Base-by-base conservation (phyloP, 1,140 invertebrate genomes). In the Maniola jurtina region DNA sequence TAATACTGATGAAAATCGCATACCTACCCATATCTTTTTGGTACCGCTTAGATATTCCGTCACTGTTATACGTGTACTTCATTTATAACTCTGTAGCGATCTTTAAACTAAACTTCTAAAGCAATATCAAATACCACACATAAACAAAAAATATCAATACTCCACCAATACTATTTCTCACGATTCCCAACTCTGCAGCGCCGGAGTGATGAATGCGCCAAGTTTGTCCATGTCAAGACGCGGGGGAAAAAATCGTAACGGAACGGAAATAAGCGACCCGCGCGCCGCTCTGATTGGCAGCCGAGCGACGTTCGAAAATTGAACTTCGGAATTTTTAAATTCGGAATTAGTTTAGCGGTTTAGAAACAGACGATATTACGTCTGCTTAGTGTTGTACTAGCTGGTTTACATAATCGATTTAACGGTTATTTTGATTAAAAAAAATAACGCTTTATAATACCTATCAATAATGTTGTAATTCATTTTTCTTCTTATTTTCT, bases 201-300 rank as follows among this genome's bases (percentile, higher is more conserved):
- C 61, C 65, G 50, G 63, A 71, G 80, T 86, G 82, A 88, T 84
- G 81, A 77, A 86, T 88, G 81, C 79, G 74, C 73, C 75, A 71
- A 84, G 81, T 88, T 88, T 84, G 81, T 86, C 76, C 72, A 65
- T 74, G 85, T 86, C 84, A 83, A 72, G 80, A 72, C 66, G 52
- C 52, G 65, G 64, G 67, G 71, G 45, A 66, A 65, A 78, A 84
- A 86, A 84, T 65, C 59, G 59, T 62, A 63, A 73, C 75, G 73
- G 64, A 75, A 74, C 81, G 81, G 81, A 83, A 81, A 84, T 81
- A 79, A 80, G 72, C 73, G 73, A 76, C 62, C 70, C 74, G 76
- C 77, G 71, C 81, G 77, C 71, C 72, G 70, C 73, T 66, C 72
- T 81, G 80, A 87, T 84, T 85, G 84, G 79, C 79, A 79, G 75